phyloP scores from a whole-genome alignment of 2,888 invertebrate genomes.

The Malthinus flaveolus region DNA sequence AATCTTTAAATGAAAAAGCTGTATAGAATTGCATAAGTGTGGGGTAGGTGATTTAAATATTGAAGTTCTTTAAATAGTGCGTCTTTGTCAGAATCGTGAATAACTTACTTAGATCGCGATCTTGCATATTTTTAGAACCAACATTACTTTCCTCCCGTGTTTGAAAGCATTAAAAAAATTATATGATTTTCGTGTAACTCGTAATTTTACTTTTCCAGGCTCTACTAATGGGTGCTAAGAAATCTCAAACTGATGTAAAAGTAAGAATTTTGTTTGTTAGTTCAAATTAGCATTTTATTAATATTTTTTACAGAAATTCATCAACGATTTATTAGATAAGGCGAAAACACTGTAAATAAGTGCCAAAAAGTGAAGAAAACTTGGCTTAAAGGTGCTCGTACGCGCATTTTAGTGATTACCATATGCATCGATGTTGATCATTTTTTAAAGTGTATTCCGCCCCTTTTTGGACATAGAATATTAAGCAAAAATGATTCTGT shows the following conservation, averaged over 20 bases:
- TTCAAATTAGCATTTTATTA: background rate
- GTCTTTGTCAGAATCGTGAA: too few relatives aligned
- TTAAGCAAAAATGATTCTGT: constrained; percentile 10
- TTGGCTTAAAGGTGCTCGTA: constrained; percentile 15
- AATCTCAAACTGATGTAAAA: constrained; percentile 84
- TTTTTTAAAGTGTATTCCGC: constrained; percentile 37
- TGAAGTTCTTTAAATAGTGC: too few relatives aligned
- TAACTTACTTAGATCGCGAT: too few relatives aligned
- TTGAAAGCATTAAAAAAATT: too few relatives aligned
- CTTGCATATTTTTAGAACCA: too few relatives aligned
- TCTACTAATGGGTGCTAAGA: constrained; percentile 80
- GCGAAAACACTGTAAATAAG: constrained; percentile 80
- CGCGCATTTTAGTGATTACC: constrained; percentile 45
- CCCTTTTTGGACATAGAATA: constrained; percentile 29
- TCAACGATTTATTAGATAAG: constrained; percentile 85
- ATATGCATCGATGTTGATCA: constrained; percentile 40
- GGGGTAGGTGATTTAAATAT: too few relatives aligned
- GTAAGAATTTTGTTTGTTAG: constrained; percentile 55
- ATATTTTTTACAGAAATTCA: constrained; percentile 76
- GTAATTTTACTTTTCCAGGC: constrained; percentile 65
- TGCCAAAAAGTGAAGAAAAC: constrained; percentile 46
- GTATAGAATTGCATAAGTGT: too few relatives aligned
- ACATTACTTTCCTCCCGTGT: too few relatives aligned
- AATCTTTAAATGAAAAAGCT: too few relatives aligned
- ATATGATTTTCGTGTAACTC: background rate